Base-by-base conservation (phyloP, 2,797 vertebrate species). In the Hyperoplus lanceolatus region DNA sequence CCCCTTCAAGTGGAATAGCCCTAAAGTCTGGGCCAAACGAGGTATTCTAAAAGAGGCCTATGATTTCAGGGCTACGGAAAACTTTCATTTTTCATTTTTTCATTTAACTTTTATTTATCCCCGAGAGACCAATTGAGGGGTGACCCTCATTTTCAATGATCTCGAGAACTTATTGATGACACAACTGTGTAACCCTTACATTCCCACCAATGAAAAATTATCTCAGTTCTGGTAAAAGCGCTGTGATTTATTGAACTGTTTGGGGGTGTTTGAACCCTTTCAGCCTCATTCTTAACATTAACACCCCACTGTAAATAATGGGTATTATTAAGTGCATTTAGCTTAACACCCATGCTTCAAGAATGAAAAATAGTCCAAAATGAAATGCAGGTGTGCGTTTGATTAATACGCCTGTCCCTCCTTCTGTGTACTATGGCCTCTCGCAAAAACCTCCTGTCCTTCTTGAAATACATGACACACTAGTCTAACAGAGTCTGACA, bases 401-500 rank as follows among this genome's bases (percentile, higher is more conserved):
- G 79, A 85, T 85, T 79, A 82, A 87, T 72, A 48, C 65, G 0
- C 64, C 61, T 53, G 57, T 65, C 46, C 70, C 42, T 83, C 41
- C 64, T 43, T 60, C 6, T 65, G 51, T 49, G 59, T 77, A 36
- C 57, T 13, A 79, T 46, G 77, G 75, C 73, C 57, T 45, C 67
- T 49, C 57, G 68, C 73, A 29, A 29, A 29, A 77, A 53, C 60
- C 72, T 60, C 50, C 38, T 42, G 83, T 87, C 77, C 80, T 29
- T 68, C 55, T 41, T 68, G 63, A 68, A 88, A 68, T 53, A 43
- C 12, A 41, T 56, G 50, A 80, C 29, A 29, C 29, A 29, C 29
- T 82, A 68, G 75, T 75, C 86, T 84, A 85, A 91, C 80, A 6
- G 63, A 80, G 61, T 75, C 85, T 87, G 91, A 89, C 89, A 89